Conservation (phyloP, 2,113 vertebrate species). For the Stigmatopora argus region DNA sequence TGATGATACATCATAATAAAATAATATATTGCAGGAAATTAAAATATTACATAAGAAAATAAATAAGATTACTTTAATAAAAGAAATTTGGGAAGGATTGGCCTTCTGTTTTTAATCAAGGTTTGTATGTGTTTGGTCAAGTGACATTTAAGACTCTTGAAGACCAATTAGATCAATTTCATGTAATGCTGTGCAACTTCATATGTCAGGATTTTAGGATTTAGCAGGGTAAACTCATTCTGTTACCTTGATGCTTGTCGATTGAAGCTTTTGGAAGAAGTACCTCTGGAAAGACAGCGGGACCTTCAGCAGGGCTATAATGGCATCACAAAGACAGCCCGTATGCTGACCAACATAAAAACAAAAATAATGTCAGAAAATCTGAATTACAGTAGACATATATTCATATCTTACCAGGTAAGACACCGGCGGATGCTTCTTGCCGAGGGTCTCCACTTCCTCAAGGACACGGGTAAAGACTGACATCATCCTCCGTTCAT, state of each 20-base stretch:
- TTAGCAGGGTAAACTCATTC: neutral
- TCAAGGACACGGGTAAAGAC: constrained; percentile 88
- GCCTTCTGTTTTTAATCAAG: neutral
- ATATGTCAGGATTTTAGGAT: no score
- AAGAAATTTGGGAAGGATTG: neutral
- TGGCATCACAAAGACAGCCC: constrained; percentile 86
- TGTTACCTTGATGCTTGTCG: constrained; percentile 94
- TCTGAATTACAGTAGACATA: no score
- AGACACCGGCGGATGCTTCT: constrained; percentile 92
- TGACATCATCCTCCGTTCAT: constrained; percentile 90
- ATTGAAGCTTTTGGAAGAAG: constrained; percentile 97
- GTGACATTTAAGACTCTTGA: no score
- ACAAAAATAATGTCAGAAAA: neutral
- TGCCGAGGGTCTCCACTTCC: constrained; percentile 86
- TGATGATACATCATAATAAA: neutral
- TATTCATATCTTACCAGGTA: constrained; percentile 76
- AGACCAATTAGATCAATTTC: no score
- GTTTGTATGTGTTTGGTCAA: no score
- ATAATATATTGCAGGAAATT: neutral
- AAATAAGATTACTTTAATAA: neutral
- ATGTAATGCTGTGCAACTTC: no score
- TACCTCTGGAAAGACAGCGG: constrained; percentile 96
- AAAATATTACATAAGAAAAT: neutral
- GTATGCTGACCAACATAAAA: constrained; percentile 77
- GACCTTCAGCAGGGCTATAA: constrained; percentile 91